Evolutionary conservation across 2,113 vertebrate genomes (phyloP), one percentile per base, ranked within the genome.

Genomic region (Seriola rivoliana): DNA sequence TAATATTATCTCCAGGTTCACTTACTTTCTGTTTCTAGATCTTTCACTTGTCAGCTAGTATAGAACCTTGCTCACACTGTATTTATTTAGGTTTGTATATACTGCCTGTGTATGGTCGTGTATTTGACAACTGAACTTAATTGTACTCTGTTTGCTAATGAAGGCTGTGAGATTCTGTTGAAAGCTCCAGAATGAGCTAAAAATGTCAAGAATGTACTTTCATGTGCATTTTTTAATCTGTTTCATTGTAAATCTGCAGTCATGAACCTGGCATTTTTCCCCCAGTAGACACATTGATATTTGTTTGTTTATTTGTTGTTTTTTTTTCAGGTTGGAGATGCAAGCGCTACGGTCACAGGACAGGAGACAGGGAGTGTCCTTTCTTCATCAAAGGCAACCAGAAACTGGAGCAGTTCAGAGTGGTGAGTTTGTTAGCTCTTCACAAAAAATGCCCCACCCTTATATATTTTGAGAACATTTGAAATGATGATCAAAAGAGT

Each of bases 301-400:
- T 71, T 48, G 25, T 74, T 91, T 87, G 78, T 87, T 91, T 54
- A 16, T 42, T 25, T 65, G 76, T 88, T n/a, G n/a, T n/a, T 90
- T 55, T 19, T 40, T 32, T 63, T 44, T 50, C 82, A 99, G 98
- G 98, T 90, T 99, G 98, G 98, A 96, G 98, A 72, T 99, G 98
- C 93, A 99, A 99, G 81, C 95, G 95, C 65, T 99, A 98, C 1
- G 98, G 98, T 90, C 98, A 99, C 95, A 95, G 97, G 93, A 99
- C 97, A 3, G 98, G 98, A 80, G 98, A 99, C 88, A 95, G 90
- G 80, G 98, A 99, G 85, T 99, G 98, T 80, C 98, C 98, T 0
- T 99, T 98, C 95, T 99, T 99, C 92, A 97, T 98, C 91, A 99
- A 98, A 96, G 98, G 98, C 87, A 99, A 99, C 93, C 97, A 99